Conservation (phyloP, 1,140 invertebrate species). For the Pararge aegeria region DNA sequence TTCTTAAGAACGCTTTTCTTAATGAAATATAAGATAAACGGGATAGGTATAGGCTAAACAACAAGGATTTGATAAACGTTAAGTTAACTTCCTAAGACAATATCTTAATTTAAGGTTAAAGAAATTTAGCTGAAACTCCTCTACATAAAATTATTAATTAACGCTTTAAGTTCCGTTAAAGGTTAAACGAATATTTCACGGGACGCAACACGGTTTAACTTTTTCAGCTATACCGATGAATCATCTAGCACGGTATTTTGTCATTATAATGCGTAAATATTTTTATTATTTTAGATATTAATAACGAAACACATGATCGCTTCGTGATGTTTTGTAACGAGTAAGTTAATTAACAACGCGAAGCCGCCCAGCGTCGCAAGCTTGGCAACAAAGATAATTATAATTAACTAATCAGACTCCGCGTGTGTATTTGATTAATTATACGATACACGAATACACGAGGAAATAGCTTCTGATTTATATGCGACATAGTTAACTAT, state of each 20-base stretch:
- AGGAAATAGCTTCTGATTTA: background rate
- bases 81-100: too few species aligned
- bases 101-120: too few species aligned
- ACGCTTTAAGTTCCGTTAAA: too few species aligned
- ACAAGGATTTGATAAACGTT: too few species aligned
- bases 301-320: background rate
- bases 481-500: background rate
- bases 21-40: background rate
- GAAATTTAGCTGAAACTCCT: too few species aligned
- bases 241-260: too few species aligned
- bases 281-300: background rate
- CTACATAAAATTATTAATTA: too few species aligned
- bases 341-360: conserved; percentile 46
- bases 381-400: conserved; percentile 33
- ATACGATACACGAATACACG: conserved; percentile 5
- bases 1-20: conserved; percentile 11
- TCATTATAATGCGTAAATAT: background rate
- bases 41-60: too few species aligned
- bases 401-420: conserved; percentile 45
- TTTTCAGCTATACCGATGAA: too few species aligned
- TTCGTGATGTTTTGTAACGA: conserved; percentile 38
- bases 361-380: conserved; percentile 29
- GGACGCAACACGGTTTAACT: too few species aligned
- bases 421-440: conserved; percentile 27
- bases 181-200: too few species aligned